These are phyloP conservation scores for Auanema freiburgensis DNA, from an alignment of 2,888 invertebrate species.

Conservation along the genomic window DNA sequence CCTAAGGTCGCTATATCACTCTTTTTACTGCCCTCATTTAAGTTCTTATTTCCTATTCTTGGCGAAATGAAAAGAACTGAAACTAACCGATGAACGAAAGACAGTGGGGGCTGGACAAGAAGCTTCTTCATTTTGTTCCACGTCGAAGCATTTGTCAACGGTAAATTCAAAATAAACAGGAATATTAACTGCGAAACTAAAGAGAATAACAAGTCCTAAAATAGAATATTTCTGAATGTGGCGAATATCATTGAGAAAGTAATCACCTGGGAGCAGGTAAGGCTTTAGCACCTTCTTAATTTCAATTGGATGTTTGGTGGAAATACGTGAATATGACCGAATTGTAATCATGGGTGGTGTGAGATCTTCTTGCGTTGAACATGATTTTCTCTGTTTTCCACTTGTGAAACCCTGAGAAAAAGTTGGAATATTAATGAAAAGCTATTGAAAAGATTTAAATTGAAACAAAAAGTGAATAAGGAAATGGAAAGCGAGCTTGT, in stretches of 20 bases:
- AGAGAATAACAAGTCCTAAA: slow-evolving; percentile 49
- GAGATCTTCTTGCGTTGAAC: neutral
- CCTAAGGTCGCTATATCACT: too few species aligned
- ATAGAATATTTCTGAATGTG: slow-evolving; percentile 10
- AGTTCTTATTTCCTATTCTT: too few species aligned
- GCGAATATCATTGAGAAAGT: neutral
- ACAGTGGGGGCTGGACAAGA: slow-evolving; percentile 49
- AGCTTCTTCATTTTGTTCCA: slow-evolving; percentile 42
- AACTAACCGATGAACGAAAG: slow-evolving; percentile 47
- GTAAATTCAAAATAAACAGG: slow-evolving; percentile 60
- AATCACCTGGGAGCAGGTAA: slow-evolving; percentile 41
- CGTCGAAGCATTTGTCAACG: slow-evolving; percentile 49
- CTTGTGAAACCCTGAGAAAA: neutral
- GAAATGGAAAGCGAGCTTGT: slow-evolving; percentile 7
- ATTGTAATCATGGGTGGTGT: neutral
- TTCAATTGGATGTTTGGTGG: slow-evolving; percentile 29
- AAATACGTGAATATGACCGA: slow-evolving; percentile 22
- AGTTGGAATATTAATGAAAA: neutral
- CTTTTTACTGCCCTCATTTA: too few species aligned
- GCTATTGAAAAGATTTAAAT: neutral
- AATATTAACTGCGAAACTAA: slow-evolving; percentile 54
- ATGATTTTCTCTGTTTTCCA: neutral
- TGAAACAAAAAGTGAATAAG: neutral
- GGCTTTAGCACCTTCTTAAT: slow-evolving; percentile 44
- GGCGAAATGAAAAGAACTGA: neutral